Evolutionary conservation across 2,797 vertebrate species (phyloP), one percentile per base, ranked within the genome.

Genomic region (Babyrousa celebensis): DNA sequence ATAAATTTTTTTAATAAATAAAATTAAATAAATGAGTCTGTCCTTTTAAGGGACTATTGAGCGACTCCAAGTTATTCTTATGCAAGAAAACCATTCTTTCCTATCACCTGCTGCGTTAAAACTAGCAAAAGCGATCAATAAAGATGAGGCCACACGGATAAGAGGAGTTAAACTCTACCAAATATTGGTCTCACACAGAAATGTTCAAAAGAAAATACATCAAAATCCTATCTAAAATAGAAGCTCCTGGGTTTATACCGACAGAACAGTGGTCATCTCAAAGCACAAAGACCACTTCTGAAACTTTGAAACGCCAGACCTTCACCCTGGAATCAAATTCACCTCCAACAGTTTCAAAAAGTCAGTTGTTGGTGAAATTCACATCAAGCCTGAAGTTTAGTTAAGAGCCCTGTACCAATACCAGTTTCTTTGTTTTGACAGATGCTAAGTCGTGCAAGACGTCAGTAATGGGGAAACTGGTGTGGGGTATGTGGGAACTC

Each of bases 301-400:
- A 71, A 86, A 79, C 68, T 75, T 95, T 91, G 70, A 80, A 70
- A 75, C 78, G 68, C 82, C 70, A 78, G 70, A 83, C 65, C 89
- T 89, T 96, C 36, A 40, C 40, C 56, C 72, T 90, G 36, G 43
- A 75, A 85, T 82, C 74, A 72, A 75, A 48, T 87, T 94, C 85
- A 91, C 72, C 88, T 87, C 85, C 48, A 86, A 92, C 7, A n/a
- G 58, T 86, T 96, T 95, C 85, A 88, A 97, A 48, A 98, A 91
- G 32, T 80, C 71, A 65, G 32, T 20, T 56, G 75, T 17, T 75
- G 48, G n/a, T 0, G 12, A 96, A 95, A 96, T 89, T 82, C 43
- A 96, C 87, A 85, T 56, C 60, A 88, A 83, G 48, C 32, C 56
- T 85, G 29, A 74, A 84, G 67, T 74, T 97, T 29, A 15, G 68